Conservation (phyloP, 2,888 invertebrate genomes). For the Cylloceria caligata region DNA sequence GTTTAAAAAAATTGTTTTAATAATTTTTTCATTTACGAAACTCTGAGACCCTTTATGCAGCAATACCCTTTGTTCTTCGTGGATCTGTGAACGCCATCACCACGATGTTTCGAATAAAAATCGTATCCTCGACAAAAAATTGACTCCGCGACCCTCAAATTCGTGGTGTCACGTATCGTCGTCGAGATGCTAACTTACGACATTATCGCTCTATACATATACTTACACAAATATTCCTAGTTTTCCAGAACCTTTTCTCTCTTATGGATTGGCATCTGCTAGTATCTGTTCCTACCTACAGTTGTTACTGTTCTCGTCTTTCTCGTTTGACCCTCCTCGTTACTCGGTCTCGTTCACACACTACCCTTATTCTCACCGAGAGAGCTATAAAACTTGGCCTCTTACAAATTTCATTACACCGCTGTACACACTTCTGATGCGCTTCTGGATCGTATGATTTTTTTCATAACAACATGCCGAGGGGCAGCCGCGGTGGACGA, state of each 20-base stretch:
- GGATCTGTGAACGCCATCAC: conserved; percentile 16
- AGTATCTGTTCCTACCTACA: conserved; percentile 12
- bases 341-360: conserved; percentile 44
- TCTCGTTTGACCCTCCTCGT: conserved; percentile 41
- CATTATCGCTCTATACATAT: conserved; percentile 6
- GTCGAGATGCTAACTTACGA: conserved; percentile 21
- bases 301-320: conserved; percentile 14
- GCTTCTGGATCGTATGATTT: conserved; percentile 5
- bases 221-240: conserved; percentile 15
- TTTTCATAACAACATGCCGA: conserved; percentile 11
- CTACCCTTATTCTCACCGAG: conserved; percentile 35
- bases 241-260: not conserved
- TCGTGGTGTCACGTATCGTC: conserved; percentile 44
- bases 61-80: too few species aligned
- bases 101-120: conserved; percentile 34
- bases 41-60: too few species aligned
- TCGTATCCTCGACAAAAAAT: conserved; percentile 36
- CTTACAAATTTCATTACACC: conserved; percentile 44
- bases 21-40: too few species aligned
- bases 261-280: not conserved
- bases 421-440: conserved; percentile 22
- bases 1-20: too few species aligned
- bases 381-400: conserved; percentile 39
- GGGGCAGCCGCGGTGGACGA: not conserved
- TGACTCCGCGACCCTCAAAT: conserved; percentile 49